Conservation (phyloP, 23 tunicate genomes). For the Aplidium turbinatum region DNA sequence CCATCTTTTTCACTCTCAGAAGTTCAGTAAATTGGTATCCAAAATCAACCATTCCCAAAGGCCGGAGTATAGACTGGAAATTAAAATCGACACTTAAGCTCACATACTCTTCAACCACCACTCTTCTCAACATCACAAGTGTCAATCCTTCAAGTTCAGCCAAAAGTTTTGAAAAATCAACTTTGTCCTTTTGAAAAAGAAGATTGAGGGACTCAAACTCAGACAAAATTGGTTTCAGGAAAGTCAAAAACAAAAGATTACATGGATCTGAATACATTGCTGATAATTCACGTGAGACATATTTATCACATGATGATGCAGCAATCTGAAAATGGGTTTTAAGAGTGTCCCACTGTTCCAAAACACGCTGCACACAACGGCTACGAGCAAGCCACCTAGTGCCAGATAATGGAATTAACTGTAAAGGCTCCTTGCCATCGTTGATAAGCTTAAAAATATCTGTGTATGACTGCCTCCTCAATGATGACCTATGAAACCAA, state of each 20-base stretch:
- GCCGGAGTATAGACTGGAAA: background rate
- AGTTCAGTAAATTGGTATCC: background rate
- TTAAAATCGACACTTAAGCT: background rate
- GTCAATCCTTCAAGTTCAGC: background rate
- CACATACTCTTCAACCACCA: background rate
- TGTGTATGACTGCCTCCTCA: background rate
- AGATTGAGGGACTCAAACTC: background rate
- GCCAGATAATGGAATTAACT: constrained; percentile 1
- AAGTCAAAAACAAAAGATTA: constrained; percentile 7
- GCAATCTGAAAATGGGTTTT: constrained; percentile 10
- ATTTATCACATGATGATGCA: constrained; percentile 3
- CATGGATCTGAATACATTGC: background rate
- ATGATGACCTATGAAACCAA: constrained; percentile 14
- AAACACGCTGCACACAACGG: background rate
- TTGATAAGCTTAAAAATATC: background rate
- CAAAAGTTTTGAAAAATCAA: background rate
- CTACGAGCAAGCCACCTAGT: constrained; percentile 23
- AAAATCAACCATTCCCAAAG: background rate
- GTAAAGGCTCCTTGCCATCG: constrained; percentile 14
- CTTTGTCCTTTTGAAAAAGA: constrained; percentile 15
- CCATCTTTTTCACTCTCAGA: background rate
- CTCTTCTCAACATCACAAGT: background rate
- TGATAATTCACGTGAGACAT: background rate
- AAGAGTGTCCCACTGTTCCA: background rate
- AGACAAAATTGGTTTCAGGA: background rate